Evolutionary conservation across 2,888 invertebrate genomes (phyloP), one percentile per base, ranked within the genome.

Genomic region (Hydropsyche betteni): DNA sequence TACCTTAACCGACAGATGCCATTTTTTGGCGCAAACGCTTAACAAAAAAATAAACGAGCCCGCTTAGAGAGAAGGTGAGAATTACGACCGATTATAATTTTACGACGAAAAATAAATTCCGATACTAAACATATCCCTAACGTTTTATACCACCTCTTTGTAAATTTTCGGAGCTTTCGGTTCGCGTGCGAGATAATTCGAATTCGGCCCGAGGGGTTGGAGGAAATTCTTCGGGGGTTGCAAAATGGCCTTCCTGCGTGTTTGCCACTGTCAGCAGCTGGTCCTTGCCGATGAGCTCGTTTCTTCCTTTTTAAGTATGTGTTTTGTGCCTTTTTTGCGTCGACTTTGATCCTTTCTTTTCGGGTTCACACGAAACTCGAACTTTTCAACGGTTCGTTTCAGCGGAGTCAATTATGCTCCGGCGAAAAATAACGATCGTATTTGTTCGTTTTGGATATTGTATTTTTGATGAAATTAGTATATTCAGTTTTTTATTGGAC

Each of bases 191-290:
- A 14, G 58, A 64, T 64, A 64, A 64, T 64, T 64, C 36, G 64
- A 64, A 12, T 64, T 64, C 34, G 6, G 34, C 64, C 34, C 4
- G 7, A 7, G 12, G 64, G 64, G 64, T 33, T 8, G 4, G 64
- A 34, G 36, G 64, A 64, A 64, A 44, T 44, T 44, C 44, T 44
- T 44, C 44, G 6, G 44, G 10, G 34, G 64, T 24, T 64, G 36
- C 64, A 64, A 64, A 61, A 64, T 64, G 34, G 24, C 34, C 36
- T 64, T 64, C 64, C 64, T 64, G 64, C 64, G 64, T 64, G 64
- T 64, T 64, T 12, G 34, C 36, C 64, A 64, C 64, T 64, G 64
- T 64, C 64, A 64, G 64, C 64, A 64, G 64, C 64, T 64, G 64
- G 64, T 64, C n/a, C 16, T 55, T 44, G 44, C 6, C 44, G 44